Conservation (phyloP, 1,140 invertebrate species). For the Drosophila nannoptera region DNA sequence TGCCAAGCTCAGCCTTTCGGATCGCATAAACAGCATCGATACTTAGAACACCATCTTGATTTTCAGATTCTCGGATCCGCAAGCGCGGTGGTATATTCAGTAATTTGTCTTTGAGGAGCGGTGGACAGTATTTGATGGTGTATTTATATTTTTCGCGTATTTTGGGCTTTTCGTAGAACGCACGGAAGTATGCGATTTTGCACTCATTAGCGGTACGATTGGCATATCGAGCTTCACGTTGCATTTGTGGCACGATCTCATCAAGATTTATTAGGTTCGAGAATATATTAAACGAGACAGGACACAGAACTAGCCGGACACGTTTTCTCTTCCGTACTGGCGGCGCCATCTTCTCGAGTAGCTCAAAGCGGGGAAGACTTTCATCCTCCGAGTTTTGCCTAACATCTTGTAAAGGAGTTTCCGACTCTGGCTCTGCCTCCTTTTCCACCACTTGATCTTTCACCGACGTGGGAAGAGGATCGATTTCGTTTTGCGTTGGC, state of each 20-base stretch:
- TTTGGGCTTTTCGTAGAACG: slow-evolving; percentile 34
- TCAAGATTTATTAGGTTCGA: slow-evolving; percentile 23
- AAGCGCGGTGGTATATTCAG: slow-evolving; percentile 15
- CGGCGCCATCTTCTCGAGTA: neutral
- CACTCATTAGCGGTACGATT: slow-evolving; percentile 9
- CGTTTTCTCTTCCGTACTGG: neutral
- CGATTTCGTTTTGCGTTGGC: too few relatives aligned
- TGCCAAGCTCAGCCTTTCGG: slow-evolving; percentile 10
- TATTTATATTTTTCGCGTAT: slow-evolving; percentile 34
- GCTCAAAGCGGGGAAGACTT: too few relatives aligned
- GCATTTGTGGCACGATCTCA: slow-evolving; percentile 34
- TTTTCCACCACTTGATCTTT: too few relatives aligned
- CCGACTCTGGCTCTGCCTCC: too few relatives aligned
- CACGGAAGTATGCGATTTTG: slow-evolving; percentile 15
- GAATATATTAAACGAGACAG: slow-evolving; percentile 35
- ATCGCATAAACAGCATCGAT: slow-evolving; percentile 3
- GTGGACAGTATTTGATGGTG: slow-evolving; percentile 17
- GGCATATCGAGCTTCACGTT: slow-evolving; percentile 15
- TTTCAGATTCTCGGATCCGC: too few relatives aligned
- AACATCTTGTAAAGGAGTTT: too few relatives aligned
- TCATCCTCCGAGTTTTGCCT: too few relatives aligned
- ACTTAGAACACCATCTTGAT: neutral
- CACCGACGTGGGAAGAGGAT: too few relatives aligned
- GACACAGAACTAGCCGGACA: neutral
- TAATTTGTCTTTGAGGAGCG: slow-evolving; percentile 10